phyloP scores from a whole-genome alignment of 1,140 invertebrate species.

The Mya arenaria region DNA sequence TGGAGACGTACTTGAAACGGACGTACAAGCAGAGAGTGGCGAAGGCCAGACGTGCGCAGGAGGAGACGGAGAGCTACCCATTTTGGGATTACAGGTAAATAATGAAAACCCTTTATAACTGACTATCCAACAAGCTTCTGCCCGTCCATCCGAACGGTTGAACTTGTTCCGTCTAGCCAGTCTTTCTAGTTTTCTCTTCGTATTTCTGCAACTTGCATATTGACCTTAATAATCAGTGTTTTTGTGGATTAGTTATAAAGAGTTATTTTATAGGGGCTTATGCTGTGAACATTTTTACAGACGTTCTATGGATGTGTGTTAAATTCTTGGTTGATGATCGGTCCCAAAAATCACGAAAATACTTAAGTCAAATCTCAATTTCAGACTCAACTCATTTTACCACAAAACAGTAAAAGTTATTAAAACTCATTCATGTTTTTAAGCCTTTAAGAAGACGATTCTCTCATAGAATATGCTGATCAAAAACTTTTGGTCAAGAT shows the following conservation, averaged over 20 bases:
- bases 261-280: background rate
- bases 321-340: too few species aligned
- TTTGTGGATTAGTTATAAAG: background rate
- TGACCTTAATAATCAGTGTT: background rate
- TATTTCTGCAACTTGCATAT: background rate
- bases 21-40: slow-evolving; percentile 12
- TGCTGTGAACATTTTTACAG: background rate
- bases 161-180: background rate
- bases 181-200: background rate
- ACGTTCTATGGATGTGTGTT: too few species aligned
- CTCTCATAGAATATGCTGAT: too few species aligned
- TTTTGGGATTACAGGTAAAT: slow-evolving; percentile 54
- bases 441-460: too few species aligned
- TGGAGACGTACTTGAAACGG: slow-evolving; percentile 43
- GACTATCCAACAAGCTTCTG: background rate
- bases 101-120: background rate
- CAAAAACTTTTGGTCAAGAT: too few species aligned
- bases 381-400: too few species aligned
- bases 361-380: too few species aligned
- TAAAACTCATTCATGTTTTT: too few species aligned
- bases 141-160: background rate
- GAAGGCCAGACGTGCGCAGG: background rate
- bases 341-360: too few species aligned
- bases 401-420: too few species aligned
- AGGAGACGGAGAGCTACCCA: slow-evolving; percentile 25